Evolutionary conservation across 2,113 vertebrate genomes (phyloP).

Genomic region (Callionymus lyra): DNA sequence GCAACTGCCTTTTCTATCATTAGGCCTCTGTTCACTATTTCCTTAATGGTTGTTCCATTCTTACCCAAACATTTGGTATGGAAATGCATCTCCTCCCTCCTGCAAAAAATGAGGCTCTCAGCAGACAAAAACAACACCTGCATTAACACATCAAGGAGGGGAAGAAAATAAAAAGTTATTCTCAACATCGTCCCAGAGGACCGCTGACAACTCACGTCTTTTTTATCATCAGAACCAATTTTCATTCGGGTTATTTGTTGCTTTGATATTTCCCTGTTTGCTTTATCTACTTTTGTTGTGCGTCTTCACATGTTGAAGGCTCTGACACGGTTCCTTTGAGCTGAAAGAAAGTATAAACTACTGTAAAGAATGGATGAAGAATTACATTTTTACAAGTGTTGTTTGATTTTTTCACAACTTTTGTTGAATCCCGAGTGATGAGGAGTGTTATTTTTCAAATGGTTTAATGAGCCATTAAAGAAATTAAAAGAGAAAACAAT

Average conservation of each 20-base stretch:
- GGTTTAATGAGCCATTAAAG: no score
- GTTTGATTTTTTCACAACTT: no score
- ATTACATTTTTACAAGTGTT: no score
- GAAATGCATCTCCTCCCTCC: constrained; percentile 59
- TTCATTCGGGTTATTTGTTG: constrained; percentile 10
- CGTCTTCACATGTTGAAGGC: constrained; percentile 5
- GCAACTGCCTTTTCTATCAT: constrained; percentile 61
- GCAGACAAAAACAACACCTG: constrained; percentile 50
- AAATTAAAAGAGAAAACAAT: no score
- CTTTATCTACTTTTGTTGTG: constrained; percentile 2
- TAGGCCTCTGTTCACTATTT: constrained; percentile 45
- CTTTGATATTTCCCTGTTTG: constrained; percentile 12
- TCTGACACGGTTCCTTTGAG: background rate
- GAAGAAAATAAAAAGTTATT: constrained; percentile 28
- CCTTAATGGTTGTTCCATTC: constrained; percentile 58
- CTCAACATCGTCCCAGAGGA: constrained; percentile 44
- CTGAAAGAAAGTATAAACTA: no score
- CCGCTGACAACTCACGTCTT: constrained; percentile 35
- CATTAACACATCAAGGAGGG: constrained; percentile 59
- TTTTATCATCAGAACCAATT: constrained; percentile 9
- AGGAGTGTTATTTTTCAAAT: no score
- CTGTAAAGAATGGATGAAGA: no score
- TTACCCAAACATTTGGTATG: constrained; percentile 55
- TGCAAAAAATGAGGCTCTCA: constrained; percentile 45
- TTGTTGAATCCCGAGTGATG: no score